A percentile compares a stretch with the other conserved stretches of the same genome.
Evolutionary conservation across 2,888 invertebrate genomes (phyloP).

Genomic region (Gibbula magus): DNA sequence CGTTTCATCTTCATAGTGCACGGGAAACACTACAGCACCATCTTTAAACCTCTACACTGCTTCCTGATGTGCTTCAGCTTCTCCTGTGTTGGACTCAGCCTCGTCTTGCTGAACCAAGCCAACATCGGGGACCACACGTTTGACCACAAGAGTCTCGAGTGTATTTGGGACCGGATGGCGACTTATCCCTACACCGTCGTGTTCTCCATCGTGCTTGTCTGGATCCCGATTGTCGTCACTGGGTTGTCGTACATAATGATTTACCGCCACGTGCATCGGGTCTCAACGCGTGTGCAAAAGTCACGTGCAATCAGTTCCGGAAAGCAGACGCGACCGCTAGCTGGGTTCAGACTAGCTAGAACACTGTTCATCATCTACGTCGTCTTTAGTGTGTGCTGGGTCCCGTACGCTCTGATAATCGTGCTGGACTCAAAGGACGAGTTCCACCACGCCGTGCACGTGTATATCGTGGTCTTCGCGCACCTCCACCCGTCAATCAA

Average conservation of each 20-base stretch:
- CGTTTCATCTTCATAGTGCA: conserved; percentile 58
- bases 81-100: conserved; percentile 48
- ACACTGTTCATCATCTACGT: conserved; percentile 61
- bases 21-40: conserved; percentile 41
- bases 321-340: not conserved
- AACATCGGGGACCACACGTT: conserved; percentile 57
- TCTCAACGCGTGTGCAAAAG: not conserved
- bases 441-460: conserved; percentile 52
- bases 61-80: conserved; percentile 47
- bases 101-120: conserved; percentile 51
- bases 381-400: conserved; percentile 60
- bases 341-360: conserved; percentile 43
- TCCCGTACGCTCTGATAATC: conserved; percentile 60
- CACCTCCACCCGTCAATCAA: conserved; percentile 58
- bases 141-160: conserved; percentile 57
- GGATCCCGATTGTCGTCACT: conserved; percentile 54
- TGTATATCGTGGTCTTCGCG: conserved; percentile 52
- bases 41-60: conserved; percentile 49
- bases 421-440: conserved; percentile 51
- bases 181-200: conserved; percentile 57
- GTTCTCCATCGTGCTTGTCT: conserved; percentile 54
- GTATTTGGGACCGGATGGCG: conserved; percentile 62
- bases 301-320: too few relatives aligned
- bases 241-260: conserved; percentile 53
- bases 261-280: conserved; percentile 40